Percentiles rank a stretch among this genome's conserved stretches.
phyloP scores from a whole-genome alignment of 2,113 vertebrate genomes.

The Hyperoodon ampullatus region DNA sequence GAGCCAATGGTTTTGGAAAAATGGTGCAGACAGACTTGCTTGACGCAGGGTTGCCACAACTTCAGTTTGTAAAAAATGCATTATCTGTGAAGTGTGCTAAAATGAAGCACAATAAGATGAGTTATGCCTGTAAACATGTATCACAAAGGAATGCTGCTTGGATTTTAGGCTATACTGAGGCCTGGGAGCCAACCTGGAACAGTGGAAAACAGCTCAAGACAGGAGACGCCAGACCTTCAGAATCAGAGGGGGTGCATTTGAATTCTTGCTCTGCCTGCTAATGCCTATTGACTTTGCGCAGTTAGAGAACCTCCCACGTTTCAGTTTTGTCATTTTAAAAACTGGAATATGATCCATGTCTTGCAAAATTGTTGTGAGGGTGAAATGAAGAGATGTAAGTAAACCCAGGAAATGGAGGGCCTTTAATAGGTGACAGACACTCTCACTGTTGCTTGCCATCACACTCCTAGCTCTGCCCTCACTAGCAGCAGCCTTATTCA shows the following conservation, averaged over 20 bases:
- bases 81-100: background rate
- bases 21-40: background rate
- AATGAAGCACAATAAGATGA: background rate
- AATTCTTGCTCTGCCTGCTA: background rate
- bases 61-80: background rate
- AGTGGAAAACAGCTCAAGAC: background rate
- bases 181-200: background rate
- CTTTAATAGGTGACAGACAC: background rate
- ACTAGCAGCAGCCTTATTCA: background rate
- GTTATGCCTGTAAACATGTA: background rate
- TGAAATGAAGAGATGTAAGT: background rate
- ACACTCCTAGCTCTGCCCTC: background rate
- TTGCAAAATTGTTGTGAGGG: background rate
- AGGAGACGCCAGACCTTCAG: background rate
- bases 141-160: background rate
- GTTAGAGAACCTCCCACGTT: background rate
- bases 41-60: background rate
- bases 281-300: background rate
- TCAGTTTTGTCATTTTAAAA: background rate
- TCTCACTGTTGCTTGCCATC: background rate
- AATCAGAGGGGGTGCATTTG: background rate
- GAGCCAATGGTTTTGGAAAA: background rate
- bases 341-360: background rate
- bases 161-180: background rate
- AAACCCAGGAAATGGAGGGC: background rate